phyloP scores from a whole-genome alignment of 2,888 invertebrate genomes.

The Deroplatys truncata region DNA sequence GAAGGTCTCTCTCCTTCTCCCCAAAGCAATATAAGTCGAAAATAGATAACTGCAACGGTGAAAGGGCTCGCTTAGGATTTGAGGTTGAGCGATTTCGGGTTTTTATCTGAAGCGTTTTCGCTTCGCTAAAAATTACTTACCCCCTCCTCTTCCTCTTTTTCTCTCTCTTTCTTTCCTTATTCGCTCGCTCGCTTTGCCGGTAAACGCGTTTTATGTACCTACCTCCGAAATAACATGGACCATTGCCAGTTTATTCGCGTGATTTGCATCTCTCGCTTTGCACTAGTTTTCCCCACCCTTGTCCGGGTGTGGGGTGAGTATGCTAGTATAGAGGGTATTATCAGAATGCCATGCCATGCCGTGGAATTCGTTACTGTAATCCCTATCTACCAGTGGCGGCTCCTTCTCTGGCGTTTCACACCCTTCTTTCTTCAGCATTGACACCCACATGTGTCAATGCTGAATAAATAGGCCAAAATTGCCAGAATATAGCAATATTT shows the following conservation, averaged over 20 bases:
- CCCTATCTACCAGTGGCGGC: not conserved
- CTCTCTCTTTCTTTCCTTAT: not conserved
- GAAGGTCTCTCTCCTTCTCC: not conserved
- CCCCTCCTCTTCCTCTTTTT: not conserved
- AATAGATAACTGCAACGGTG: not conserved
- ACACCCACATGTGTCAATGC: too few relatives aligned
- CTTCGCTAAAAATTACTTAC: not conserved
- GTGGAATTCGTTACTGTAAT: not conserved
- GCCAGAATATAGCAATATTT: too few relatives aligned
- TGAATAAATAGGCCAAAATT: too few relatives aligned
- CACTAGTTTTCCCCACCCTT: not conserved
- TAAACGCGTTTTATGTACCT: not conserved
- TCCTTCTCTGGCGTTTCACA: not conserved
- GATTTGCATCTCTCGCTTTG: not conserved
- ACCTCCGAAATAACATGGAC: not conserved
- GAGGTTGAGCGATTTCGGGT: not conserved
- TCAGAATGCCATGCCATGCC: not conserved
- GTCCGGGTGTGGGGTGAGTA: not conserved
- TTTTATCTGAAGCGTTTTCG: not conserved
- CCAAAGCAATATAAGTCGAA: not conserved
- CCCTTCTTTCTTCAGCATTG: too few relatives aligned
- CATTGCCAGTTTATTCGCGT: not conserved
- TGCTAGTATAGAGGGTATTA: not conserved
- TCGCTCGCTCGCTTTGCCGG: not conserved
- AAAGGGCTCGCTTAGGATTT: not conserved